Evolutionary conservation across 1,140 invertebrate genomes (phyloP), one percentile per base, ranked within the genome.

Genomic region (Neodiprion lecontei): DNA sequence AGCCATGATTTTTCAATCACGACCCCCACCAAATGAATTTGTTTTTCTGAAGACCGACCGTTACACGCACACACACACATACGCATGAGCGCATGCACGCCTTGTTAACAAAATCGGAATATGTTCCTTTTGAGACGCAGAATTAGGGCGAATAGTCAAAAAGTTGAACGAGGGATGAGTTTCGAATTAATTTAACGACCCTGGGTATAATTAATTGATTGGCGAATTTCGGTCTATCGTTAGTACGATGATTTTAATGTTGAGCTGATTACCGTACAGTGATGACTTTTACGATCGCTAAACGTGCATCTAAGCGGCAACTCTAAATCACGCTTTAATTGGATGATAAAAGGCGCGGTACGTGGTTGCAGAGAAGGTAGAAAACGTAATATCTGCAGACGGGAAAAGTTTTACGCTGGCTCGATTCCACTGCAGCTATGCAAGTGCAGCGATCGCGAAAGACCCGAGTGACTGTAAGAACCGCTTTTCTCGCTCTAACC

Each of bases 1-100:
- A 61, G 69, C 73, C 75, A 79, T 83, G 81, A 82, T 79, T 85
- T 85, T 85, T 85, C 83, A 85, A 84, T 85, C 81, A 79, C 28
- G 28, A 40, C 5, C 28, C 76, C 78, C 73, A 78, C 79, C 77
- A 78, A 82, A 83, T 65, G 61, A 65, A 65, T 65, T 65, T 21
- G 17, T 40, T 40, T 40, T 40, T 40, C 28, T 40, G 28, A 40
- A 40, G 28, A 40, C 28, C 28, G 28, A 40, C 28, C 1, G 5
- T 40, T 40, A 40, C 28, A 40, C 28, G 28, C 28, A 40, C 28
- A 40, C 28, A 40, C 5, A 40, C 5, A 21, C 17, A 1, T 21
- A 21, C 17, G 17, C 17, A 21, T 21, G 17, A 21, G 17, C 17
- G 17, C 17, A 21, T 21, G 17, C 17, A 40, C 5, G 1, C 1